Base-by-base conservation (phyloP, 2,888 invertebrate genomes). In the Amphiduros pacificus region DNA sequence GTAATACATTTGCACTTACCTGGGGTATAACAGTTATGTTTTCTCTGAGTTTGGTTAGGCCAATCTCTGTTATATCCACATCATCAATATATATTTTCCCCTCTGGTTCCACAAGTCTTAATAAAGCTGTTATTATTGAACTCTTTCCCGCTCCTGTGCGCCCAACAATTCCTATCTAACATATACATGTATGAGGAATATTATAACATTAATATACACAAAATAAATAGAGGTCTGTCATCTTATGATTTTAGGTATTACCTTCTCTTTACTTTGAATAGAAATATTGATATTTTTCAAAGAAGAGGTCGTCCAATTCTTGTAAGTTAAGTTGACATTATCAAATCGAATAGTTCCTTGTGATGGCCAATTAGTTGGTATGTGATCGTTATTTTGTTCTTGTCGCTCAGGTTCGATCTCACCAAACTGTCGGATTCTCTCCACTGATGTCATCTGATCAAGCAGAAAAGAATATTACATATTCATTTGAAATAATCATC, bases 31-130 rank as follows among this genome's bases (percentile, higher is more conserved):
- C 94, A 0, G 94, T 90, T 59, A 95, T 90, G 73, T 89, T 89
- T 57, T 87, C 87, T 53, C 95, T 85, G 32, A 95, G 83, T 73
- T 91, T 90, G 78, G 89, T 85, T 4, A 94, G 85, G 0, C 92
- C 92, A 67, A 95, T 80, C 1, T 73, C 62, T 31, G 72, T 70
- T 32, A 81, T 80, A 61, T 83, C 74, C 1, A 90, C 85, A 0
- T 86, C 89, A 80, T 96, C 97, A 70, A 96, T 92, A 59, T 87
- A 78, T 44, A 96, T 89, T 28, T 87, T 84, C 0, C 96, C 96
- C 58, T 89, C 88, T 28, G 91, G 87, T 66, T 89, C 89, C 9
- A 91, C 89, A 63, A 96, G 79, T 62, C 94, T 90, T 82, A 92
- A 92, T 55, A 93, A 82, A 0, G 91, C 90, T 0, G 90, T 87